phyloP scores from a whole-genome alignment of 2,797 vertebrate genomes.

The Chromis chromis region DNA sequence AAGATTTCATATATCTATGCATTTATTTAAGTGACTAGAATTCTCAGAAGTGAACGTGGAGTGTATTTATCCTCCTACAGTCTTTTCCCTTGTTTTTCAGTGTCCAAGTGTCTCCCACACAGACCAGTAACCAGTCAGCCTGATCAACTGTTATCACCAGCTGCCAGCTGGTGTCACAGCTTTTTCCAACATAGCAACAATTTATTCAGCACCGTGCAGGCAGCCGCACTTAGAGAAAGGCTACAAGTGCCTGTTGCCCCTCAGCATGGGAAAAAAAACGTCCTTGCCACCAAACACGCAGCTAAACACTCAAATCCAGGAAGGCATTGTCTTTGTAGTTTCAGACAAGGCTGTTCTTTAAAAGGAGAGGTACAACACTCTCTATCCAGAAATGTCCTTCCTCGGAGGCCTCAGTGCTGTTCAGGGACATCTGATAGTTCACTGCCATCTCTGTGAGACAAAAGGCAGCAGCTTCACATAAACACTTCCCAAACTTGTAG shows the following conservation, averaged over 20 bases:
- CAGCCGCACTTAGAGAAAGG: constrained; percentile 11
- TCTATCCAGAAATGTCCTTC: constrained; percentile 25
- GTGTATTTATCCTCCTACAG: background rate
- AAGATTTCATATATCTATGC: constrained; percentile 7
- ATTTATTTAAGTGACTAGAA: background rate
- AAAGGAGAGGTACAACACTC: background rate
- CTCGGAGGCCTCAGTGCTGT: background rate
- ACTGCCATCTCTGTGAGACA: constrained; percentile 30
- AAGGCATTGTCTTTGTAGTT: constrained; percentile 23
- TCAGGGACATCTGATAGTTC: background rate
- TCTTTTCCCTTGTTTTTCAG: constrained; percentile 19
- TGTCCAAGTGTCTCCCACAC: constrained; percentile 2
- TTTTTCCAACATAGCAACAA: constrained; percentile 61
- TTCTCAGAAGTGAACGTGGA: constrained; percentile 14
- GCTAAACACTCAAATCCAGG: constrained; percentile 23
- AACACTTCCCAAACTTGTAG: constrained; percentile 25
- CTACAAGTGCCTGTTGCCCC: constrained; percentile 12
- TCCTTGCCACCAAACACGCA: constrained; percentile 2
- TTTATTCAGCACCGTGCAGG: constrained; percentile 27
- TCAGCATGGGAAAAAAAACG: constrained; percentile 1
- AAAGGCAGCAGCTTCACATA: constrained; percentile 51
- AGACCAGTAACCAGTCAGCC: constrained; percentile 12
- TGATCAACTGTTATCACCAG: constrained; percentile 27
- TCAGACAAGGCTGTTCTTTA: constrained; percentile 6
- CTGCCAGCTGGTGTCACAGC: constrained; percentile 48